A percentile compares a stretch with the other conserved stretches of the same genome.
These are phyloP conservation scores for Emydocephalus ijimae DNA, from an alignment of 2,113 vertebrate genomes.

Conservation along the genomic window DNA sequence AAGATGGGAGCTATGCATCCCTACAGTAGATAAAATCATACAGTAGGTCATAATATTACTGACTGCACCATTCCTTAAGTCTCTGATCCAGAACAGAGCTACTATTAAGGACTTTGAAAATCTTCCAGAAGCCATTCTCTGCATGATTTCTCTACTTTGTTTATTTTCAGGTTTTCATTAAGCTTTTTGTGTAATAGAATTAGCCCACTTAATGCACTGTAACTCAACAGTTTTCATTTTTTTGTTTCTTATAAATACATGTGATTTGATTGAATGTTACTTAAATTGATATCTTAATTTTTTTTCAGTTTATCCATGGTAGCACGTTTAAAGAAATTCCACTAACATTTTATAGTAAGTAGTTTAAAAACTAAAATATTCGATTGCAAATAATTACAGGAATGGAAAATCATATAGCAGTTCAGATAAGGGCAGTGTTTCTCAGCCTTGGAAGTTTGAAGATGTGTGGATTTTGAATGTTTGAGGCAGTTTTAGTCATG, in stretches of 20 bases:
- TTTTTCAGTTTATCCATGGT: constrained; percentile 80
- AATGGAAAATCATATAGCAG: not conserved
- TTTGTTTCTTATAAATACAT: not conserved
- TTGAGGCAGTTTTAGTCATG: not conserved
- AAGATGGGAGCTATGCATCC: not conserved
- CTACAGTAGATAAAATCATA: not conserved
- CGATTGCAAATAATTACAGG: not conserved
- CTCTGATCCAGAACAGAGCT: not conserved
- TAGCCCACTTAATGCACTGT: not conserved
- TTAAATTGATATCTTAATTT: not conserved
- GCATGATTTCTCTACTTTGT: not conserved
- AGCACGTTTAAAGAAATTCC: constrained; percentile 92
- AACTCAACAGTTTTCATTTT: not conserved
- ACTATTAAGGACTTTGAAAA: not conserved
- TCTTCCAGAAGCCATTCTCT: not conserved
- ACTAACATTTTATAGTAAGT: constrained; percentile 90
- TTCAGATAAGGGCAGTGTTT: not conserved
- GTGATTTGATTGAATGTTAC: constrained; percentile 16
- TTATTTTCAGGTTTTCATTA: not conserved
- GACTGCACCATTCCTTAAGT: not conserved
- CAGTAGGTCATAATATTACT: not conserved
- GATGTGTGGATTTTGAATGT: not conserved
- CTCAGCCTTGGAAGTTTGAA: not conserved
- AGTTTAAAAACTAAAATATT: constrained; percentile 40
- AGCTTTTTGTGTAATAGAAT: not conserved